Percentiles rank a stretch among this genome's conserved stretches.
These are phyloP conservation scores for Hystrix brachyura DNA, from an alignment of 2,113 vertebrate species.

Conservation along the genomic window DNA sequence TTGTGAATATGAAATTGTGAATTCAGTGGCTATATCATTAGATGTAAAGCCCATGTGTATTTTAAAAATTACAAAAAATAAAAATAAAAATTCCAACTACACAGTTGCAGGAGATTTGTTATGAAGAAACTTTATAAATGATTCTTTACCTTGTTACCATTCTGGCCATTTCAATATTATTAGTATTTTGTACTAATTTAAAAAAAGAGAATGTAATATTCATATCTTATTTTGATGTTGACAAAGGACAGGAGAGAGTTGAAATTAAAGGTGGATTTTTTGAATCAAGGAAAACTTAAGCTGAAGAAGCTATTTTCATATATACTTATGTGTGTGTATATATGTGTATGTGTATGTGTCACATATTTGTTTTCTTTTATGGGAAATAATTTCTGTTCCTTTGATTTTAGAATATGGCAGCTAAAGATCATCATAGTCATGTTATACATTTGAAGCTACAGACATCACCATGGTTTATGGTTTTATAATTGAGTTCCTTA, in stretches of 20 bases:
- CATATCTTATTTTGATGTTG: slow-evolving; percentile 22
- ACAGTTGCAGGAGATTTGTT: background rate
- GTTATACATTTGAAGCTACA: background rate
- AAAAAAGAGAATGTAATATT: background rate
- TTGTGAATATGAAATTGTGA: slow-evolving; percentile 26
- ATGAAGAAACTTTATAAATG: background rate
- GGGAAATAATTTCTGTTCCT: slow-evolving; percentile 24
- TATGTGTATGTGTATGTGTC: background rate
- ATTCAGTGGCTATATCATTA: background rate
- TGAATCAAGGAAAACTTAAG: slow-evolving; percentile 25
- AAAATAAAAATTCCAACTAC: background rate
- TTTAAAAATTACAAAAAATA: slow-evolving; percentile 15
- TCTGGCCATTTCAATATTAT: background rate
- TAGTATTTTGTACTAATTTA: background rate
- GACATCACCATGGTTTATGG: background rate
- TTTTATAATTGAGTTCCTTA: background rate
- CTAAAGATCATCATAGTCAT: background rate
- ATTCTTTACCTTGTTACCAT: slow-evolving; percentile 1
- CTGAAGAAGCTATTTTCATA: background rate
- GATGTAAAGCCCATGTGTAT: slow-evolving; percentile 42
- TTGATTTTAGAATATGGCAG: slow-evolving; percentile 14
- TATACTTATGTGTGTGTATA: background rate
- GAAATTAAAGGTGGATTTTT: slow-evolving; percentile 37
- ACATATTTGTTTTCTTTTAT: background rate
- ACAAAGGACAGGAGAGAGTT: slow-evolving; percentile 1